A percentile compares a stretch with the other conserved stretches of the same genome.
phyloP scores from a whole-genome alignment of 2,888 invertebrate species.

The Sminthurinus aureus region DNA sequence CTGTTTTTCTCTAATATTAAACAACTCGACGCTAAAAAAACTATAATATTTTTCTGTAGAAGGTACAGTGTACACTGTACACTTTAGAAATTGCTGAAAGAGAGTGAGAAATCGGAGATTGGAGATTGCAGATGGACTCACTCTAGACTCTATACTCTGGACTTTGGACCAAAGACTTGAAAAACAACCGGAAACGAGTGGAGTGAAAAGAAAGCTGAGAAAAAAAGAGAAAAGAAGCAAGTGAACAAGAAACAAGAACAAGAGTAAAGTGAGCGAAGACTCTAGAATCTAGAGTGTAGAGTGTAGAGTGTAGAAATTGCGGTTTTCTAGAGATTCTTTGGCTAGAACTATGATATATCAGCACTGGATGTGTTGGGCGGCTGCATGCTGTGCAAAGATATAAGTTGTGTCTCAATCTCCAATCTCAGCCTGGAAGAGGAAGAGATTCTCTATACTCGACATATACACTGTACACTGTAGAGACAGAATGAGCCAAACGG shows the following conservation, averaged over 20 bases:
- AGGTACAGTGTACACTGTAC: too few relatives aligned
- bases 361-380: too few relatives aligned
- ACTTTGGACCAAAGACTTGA: background rate
- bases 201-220: background rate
- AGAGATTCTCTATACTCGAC: background rate
- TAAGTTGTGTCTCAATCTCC: background rate
- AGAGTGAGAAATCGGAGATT: too few relatives aligned
- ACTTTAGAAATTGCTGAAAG: too few relatives aligned
- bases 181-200: background rate
- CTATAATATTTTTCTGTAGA: too few relatives aligned
- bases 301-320: background rate
- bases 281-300: too few relatives aligned
- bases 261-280: background rate
- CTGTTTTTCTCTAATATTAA: too few relatives aligned
- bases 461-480: too few relatives aligned
- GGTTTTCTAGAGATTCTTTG: background rate
- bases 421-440: background rate
- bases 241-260: background rate
- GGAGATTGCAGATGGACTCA: too few relatives aligned
- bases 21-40: too few relatives aligned
- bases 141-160: too few relatives aligned
- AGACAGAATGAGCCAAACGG: background rate
- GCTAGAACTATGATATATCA: background rate
- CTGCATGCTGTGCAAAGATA: background rate
- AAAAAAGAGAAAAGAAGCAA: background rate